These are phyloP conservation scores for Oreotragus oreotragus DNA, from an alignment of 2,113 vertebrate genomes.

Conservation along the genomic window DNA sequence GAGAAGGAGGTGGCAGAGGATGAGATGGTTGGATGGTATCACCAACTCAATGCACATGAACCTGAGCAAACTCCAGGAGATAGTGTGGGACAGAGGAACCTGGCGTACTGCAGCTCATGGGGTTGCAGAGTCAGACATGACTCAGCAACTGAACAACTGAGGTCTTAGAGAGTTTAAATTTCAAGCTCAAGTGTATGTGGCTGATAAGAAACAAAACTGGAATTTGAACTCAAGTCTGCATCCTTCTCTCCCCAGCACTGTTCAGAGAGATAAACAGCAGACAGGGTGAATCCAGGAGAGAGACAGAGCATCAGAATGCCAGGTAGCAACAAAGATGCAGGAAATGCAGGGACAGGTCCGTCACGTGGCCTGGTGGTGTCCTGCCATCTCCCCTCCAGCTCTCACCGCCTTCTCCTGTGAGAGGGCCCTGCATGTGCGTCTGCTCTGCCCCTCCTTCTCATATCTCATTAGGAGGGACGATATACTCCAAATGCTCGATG, in stretches of 20 bases:
- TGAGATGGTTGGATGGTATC: background rate
- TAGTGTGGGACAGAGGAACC: background rate
- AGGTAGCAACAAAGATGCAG: background rate
- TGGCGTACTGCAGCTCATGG: background rate
- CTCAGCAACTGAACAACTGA: background rate
- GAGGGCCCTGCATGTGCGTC: slow-evolving; percentile 57
- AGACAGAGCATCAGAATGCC: background rate
- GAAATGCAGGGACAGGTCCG: background rate
- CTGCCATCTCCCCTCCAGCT: background rate
- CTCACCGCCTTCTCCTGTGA: slow-evolving; percentile 54
- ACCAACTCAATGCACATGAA: background rate
- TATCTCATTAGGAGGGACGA: slow-evolving; percentile 70
- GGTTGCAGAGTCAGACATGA: background rate
- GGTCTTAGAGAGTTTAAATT: background rate
- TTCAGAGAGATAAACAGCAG: background rate
- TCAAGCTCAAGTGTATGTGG: rapidly evolving
- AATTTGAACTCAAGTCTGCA: background rate
- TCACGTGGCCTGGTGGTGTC: background rate
- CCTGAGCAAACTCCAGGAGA: background rate
- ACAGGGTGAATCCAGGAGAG: background rate
- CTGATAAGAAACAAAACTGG: background rate
- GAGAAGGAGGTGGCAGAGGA: background rate
- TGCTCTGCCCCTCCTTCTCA: slow-evolving; percentile 46
- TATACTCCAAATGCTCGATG: slow-evolving; percentile 73
- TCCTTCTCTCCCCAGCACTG: rapidly evolving